Evolutionary conservation across 92 coral and sea anemone genomes (phyloP), one percentile per base, ranked within the genome.

Genomic region (Anthopleura xanthogrammica): DNA sequence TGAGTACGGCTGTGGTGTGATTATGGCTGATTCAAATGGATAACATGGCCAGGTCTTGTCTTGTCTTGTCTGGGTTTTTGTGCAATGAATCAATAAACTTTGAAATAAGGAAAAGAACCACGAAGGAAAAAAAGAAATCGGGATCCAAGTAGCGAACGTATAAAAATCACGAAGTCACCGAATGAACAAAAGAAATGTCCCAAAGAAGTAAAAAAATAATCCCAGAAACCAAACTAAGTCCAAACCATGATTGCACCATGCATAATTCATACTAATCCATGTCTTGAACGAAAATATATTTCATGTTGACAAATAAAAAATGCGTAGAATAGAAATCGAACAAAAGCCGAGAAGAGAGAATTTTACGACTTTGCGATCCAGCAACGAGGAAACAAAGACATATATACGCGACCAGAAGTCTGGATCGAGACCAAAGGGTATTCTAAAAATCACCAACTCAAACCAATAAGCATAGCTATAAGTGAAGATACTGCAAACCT

Each of bases 1-100:
- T 68, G 20, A 68, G 74, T 68, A 68, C 74, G 74, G 16, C 14
- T 68, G 74, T 23, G 74, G 16, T 23, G 42, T 68, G 74, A 64
- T 23, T 19, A n/a, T 64, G 72, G 72, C 72, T 68, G 16, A 29
- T 68, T 20, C 72, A 64, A 68, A 62, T 62, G 74, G 42, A 29
- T 12, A n/a, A 23, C 42, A 23, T 23, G 40, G 74, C 41, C 74
- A 68, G 74, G 22, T 62, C 29, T 62, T 54, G 58, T 54, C 58
- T 54, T 54, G 70, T 19, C 23, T 62, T 62, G 70, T 62, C 29
- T 16, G 70, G 8, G 22, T 62, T 68, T 65, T 68, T 68, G 74
- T 68, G 70, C 74, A 68, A 68, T 7, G 13, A 68, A 68, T 68
- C 41, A 68, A 29, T 24, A 0, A 68, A 68, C 41, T 23, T 24